These are phyloP conservation scores for Cardinalis cardinalis DNA, from an alignment of 2,113 vertebrate species.

Conservation along the genomic window DNA sequence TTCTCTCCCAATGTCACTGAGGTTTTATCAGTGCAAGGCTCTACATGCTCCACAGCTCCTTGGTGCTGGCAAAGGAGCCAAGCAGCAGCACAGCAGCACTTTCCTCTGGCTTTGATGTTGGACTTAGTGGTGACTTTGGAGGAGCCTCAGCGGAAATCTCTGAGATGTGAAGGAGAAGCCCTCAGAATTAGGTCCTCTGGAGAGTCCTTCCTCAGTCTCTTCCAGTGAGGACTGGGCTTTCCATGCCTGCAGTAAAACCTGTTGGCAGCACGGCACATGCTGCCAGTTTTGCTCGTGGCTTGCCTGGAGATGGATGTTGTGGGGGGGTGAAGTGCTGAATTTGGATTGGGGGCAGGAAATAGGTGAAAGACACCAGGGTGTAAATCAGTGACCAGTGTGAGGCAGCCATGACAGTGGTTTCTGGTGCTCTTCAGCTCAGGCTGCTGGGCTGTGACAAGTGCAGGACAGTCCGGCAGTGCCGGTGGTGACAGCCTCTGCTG, in stretches of 20 bases:
- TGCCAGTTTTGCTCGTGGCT: background rate
- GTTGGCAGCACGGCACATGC: background rate
- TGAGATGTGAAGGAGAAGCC: background rate
- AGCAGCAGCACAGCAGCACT: background rate
- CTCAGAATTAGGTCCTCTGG: background rate
- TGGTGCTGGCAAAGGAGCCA: background rate
- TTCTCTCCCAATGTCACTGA: background rate
- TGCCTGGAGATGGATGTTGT: background rate
- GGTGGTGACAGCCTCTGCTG: rapidly evolving
- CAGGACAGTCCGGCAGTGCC: rapidly evolving
- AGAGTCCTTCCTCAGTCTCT: background rate
- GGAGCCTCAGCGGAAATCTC: constrained; percentile 4
- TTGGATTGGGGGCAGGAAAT: background rate
- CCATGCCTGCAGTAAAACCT: background rate
- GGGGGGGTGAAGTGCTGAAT: background rate
- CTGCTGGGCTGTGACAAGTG: rapidly evolving
- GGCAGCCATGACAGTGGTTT: background rate
- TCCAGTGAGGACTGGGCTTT: background rate
- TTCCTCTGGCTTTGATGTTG: background rate
- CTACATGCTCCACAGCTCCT: background rate
- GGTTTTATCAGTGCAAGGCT: background rate
- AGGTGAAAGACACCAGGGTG: background rate
- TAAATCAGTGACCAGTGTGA: background rate
- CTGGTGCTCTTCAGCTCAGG: background rate
- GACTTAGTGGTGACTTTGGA: background rate